phyloP scores from a whole-genome alignment of 2,888 invertebrate genomes.

The Plebejus anna region DNA sequence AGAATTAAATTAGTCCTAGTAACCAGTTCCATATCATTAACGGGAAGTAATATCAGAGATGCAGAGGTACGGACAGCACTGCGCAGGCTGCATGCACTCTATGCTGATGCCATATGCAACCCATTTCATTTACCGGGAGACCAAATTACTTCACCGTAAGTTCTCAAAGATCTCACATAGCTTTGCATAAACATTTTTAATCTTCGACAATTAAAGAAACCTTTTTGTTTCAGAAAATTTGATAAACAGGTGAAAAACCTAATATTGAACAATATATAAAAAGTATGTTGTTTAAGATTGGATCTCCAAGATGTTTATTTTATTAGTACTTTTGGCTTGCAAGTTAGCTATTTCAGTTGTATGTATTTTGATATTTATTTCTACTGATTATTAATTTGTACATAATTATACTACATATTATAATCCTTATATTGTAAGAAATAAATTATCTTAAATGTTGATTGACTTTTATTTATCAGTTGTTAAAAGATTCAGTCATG shows the following conservation, averaged over 20 bases:
- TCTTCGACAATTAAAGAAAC: background rate
- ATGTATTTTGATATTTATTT: too few relatives aligned
- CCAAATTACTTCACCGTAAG: slow-evolving; percentile 91
- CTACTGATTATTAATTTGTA: too few relatives aligned
- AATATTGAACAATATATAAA: slow-evolving; percentile 68
- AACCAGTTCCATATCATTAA: slow-evolving; percentile 94
- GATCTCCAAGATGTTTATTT: too few relatives aligned
- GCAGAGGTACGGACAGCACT: slow-evolving; percentile 95
- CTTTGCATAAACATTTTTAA: background rate
- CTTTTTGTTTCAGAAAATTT: slow-evolving; percentile 79
- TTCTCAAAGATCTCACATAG: slow-evolving; percentile 25
- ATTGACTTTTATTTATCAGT: too few relatives aligned
- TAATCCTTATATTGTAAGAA: too few relatives aligned
- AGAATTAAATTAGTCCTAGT: slow-evolving; percentile 96
- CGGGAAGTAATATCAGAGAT: slow-evolving; percentile 92
- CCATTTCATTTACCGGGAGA: slow-evolving; percentile 98
- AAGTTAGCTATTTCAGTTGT: too few relatives aligned
- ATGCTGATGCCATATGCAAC: slow-evolving; percentile 96
- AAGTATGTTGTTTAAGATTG: background rate
- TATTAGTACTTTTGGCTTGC: too few relatives aligned
- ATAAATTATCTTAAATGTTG: too few relatives aligned
- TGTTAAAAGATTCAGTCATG: too few relatives aligned
- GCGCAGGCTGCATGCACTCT: slow-evolving; percentile 93
- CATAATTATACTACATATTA: too few relatives aligned
- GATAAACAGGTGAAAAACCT: slow-evolving; percentile 84